phyloP scores from a whole-genome alignment of 2,113 vertebrate species.

The Grus americana region DNA sequence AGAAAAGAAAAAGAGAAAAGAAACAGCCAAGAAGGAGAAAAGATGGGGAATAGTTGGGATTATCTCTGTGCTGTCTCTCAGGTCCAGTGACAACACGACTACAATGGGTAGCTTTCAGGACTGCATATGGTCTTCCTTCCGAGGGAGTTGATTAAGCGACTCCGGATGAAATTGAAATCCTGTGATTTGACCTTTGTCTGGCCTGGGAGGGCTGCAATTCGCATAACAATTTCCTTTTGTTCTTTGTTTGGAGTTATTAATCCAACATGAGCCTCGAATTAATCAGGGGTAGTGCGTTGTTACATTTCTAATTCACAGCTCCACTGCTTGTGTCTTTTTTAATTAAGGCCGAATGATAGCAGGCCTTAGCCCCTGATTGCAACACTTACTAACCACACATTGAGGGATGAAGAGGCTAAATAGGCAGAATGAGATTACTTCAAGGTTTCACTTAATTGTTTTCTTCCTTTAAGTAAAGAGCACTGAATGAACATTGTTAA shows the following conservation, averaged over 20 bases:
- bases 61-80: constrained; percentile 74
- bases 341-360: constrained; percentile 93
- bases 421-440: constrained; percentile 83
- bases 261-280: constrained; percentile 89
- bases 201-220: constrained; percentile 85
- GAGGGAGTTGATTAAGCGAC: constrained; percentile 85
- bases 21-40: constrained; percentile 36
- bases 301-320: constrained; percentile 92
- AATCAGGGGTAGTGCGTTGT: constrained; percentile 84
- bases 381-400: constrained; percentile 79
- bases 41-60: constrained; percentile 71
- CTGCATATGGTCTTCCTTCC: constrained; percentile 85
- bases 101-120: constrained; percentile 81
- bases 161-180: constrained; percentile 88
- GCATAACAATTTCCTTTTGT: constrained; percentile 91
- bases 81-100: constrained; percentile 75
- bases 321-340: constrained; percentile 89
- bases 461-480: constrained; percentile 83
- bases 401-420: constrained; percentile 82
- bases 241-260: constrained; percentile 89
- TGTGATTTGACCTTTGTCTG: constrained; percentile 89
- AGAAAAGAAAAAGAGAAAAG: constrained; percentile 12
- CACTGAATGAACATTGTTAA: constrained; percentile 68
- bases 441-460: constrained; percentile 86
- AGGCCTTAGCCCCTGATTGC: constrained; percentile 81